phyloP scores from a whole-genome alignment of 30 jellyfish, hydroid and myxozoan genomes.

The Chrysaora quinquecirrha region DNA sequence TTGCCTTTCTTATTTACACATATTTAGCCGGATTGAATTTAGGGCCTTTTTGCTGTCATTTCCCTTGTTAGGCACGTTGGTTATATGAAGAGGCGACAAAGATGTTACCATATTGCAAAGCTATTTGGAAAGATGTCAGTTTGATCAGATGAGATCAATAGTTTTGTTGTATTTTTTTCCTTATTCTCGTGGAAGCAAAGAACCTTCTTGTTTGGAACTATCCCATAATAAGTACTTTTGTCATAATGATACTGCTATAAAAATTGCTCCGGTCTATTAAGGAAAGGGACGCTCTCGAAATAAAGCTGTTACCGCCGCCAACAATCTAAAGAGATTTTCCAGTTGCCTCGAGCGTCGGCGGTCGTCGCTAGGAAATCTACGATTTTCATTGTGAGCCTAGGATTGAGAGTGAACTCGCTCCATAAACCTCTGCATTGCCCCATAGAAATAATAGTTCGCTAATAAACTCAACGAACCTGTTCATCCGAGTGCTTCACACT shows the following conservation, averaged over 20 bases:
- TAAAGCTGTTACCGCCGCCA: not conserved
- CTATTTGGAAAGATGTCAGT: slow-evolving; percentile 95
- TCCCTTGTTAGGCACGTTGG: slow-evolving; percentile 89
- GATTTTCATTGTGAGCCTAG: too few species aligned
- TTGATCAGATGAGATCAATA: slow-evolving; percentile 16
- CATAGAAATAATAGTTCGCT: too few species aligned
- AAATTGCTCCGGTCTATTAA: too few species aligned
- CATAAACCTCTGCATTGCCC: too few species aligned
- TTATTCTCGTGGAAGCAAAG: not conserved
- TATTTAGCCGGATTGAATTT: not conserved
- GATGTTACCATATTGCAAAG: slow-evolving; percentile 61
- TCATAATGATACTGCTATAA: too few species aligned
- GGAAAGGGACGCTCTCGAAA: not conserved
- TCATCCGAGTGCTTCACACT: too few species aligned
- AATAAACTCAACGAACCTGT: too few species aligned
- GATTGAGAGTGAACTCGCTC: too few species aligned
- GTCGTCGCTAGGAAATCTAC: too few species aligned
- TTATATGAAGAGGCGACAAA: slow-evolving; percentile 79
- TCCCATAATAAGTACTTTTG: too few species aligned
- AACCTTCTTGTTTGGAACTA: not conserved
- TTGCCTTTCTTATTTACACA: too few species aligned
- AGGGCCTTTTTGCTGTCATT: not conserved
- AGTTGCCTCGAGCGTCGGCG: too few species aligned
- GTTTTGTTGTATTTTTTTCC: not conserved
- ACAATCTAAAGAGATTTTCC: not conserved